Conservation (phyloP, 2,888 invertebrate genomes). For the Archaeoteleia sp. region DNA sequence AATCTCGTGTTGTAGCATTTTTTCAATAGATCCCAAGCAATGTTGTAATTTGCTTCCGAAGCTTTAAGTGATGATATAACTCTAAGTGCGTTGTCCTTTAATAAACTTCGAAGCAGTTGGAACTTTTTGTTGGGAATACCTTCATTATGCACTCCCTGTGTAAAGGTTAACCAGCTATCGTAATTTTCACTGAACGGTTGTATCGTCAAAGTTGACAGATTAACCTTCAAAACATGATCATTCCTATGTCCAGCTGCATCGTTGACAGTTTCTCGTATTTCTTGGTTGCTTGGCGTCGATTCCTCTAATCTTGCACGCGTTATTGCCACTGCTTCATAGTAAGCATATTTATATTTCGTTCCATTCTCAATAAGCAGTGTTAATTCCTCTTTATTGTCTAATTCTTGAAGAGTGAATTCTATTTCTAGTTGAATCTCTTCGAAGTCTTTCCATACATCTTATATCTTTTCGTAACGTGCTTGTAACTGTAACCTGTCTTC, state of each 20-base stretch:
- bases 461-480: no score
- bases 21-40: constrained; percentile 4
- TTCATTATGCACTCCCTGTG: constrained; percentile 3
- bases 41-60: constrained; percentile 2
- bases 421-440: no score
- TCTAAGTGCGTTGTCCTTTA: constrained; percentile 4
- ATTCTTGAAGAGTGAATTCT: no score
- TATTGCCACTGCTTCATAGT: constrained; percentile 3
- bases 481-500: no score
- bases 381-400: no score
- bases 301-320: neutral
- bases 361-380: neutral
- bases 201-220: constrained; percentile 2
- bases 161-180: constrained; percentile 1
- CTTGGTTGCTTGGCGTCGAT: neutral
- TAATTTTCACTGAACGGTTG: neutral
- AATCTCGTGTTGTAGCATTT: constrained; percentile 1
- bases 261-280: no score
- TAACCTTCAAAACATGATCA: no score
- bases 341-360: constrained; percentile 1
- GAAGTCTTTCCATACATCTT: no score
- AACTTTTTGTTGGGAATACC: constrained; percentile 5
- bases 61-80: constrained; percentile 4
- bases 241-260: neutral
- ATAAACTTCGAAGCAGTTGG: constrained; percentile 6